phyloP scores from a whole-genome alignment of 2,888 invertebrate genomes.

The Nowickia ferox region DNA sequence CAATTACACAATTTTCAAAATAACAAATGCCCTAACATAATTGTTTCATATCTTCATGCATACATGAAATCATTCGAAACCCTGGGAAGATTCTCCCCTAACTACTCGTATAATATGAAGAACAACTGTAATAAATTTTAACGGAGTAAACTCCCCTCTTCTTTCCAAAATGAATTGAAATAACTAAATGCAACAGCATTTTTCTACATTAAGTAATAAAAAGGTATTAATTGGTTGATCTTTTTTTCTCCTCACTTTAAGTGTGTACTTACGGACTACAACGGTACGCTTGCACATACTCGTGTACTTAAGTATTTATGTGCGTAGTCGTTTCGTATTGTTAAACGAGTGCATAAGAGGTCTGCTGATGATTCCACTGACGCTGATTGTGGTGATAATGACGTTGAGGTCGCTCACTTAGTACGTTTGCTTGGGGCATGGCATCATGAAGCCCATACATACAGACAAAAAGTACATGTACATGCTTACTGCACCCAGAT shows the following conservation, averaged over 20 bases:
- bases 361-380: constrained; percentile 11
- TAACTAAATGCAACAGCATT: constrained; percentile 40
- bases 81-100: constrained; percentile 57
- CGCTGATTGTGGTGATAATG: constrained; percentile 30
- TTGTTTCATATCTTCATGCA: not conserved
- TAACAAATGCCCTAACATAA: constrained; percentile 25
- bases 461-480: not conserved
- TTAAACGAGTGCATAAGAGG: constrained; percentile 9
- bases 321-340: not conserved
- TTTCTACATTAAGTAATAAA: constrained; percentile 63
- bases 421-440: constrained; percentile 31
- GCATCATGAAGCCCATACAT: constrained; percentile 23
- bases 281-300: not conserved
- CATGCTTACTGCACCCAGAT: constrained; percentile 32
- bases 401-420: constrained; percentile 44
- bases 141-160: constrained; percentile 47
- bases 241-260: constrained; percentile 8
- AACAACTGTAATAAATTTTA: constrained; percentile 51
- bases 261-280: not conserved
- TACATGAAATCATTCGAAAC: constrained; percentile 1
- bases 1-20: constrained; percentile 25
- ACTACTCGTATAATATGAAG: not conserved
- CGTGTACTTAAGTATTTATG: not conserved
- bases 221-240: constrained; percentile 68
- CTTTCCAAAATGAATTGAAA: constrained; percentile 1